These are phyloP conservation scores for Neelides folsomi DNA, from an alignment of 2,888 invertebrate species.

Conservation along the genomic window DNA sequence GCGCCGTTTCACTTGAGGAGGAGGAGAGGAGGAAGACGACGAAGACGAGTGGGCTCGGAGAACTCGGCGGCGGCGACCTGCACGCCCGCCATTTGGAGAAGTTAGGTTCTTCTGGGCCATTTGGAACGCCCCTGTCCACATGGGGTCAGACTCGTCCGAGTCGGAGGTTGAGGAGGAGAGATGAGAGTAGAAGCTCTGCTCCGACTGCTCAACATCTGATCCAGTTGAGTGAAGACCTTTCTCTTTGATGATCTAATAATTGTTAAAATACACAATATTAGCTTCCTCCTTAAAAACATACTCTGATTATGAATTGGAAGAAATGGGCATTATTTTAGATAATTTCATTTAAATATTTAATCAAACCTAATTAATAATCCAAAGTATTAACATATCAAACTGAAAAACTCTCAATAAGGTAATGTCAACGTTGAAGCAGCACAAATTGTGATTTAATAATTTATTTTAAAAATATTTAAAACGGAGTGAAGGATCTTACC, in stretches of 20 bases:
- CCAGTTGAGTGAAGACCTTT: slow-evolving; percentile 23
- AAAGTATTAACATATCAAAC: no score
- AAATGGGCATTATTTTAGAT: no score
- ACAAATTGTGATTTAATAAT: no score
- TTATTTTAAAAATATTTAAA: not conserved
- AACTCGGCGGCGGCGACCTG: slow-evolving; percentile 16
- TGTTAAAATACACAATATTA: no score
- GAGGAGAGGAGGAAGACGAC: slow-evolving; percentile 26
- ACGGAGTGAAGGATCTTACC: slow-evolving; percentile 12
- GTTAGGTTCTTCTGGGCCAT: not conserved
- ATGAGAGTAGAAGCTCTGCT: slow-evolving; percentile 25
- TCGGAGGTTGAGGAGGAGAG: slow-evolving; percentile 30
- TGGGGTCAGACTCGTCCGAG: slow-evolving; percentile 24
- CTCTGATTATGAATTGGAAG: no score
- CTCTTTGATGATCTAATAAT: slow-evolving; percentile 1
- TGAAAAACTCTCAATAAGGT: no score
- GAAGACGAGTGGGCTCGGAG: slow-evolving; percentile 22
- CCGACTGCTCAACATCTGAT: slow-evolving; percentile 22
- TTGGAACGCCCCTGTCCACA: slow-evolving; percentile 7
- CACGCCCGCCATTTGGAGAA: slow-evolving; percentile 6
- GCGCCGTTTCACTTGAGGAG: slow-evolving; percentile 25
- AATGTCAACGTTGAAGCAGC: no score
- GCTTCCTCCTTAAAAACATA: no score
- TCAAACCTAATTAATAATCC: no score
- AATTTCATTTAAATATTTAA: no score